These are phyloP conservation scores for Lytechinus variegatus DNA, from an alignment of 35 echinoderm and acorn worm genomes.

Conservation along the genomic window DNA sequence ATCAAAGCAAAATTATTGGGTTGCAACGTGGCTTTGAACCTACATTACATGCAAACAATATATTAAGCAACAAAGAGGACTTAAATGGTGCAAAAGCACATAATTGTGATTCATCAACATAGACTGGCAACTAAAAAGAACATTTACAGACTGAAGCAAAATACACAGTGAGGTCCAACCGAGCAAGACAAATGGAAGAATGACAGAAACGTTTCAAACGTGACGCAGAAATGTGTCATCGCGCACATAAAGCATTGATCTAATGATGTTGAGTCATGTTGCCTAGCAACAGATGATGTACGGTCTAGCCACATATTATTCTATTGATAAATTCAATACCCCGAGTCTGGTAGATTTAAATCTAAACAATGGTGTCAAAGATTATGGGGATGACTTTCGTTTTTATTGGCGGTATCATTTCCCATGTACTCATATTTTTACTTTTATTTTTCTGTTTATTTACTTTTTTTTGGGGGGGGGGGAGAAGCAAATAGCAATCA, in stretches of 20 bases:
- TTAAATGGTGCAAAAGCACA: neutral
- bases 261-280: neutral
- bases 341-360: neutral
- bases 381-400: neutral
- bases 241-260: neutral
- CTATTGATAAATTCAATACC: neutral
- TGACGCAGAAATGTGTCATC: neutral
- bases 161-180: neutral
- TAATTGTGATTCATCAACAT: neutral
- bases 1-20: neutral
- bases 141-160: neutral
- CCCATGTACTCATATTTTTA: no score
- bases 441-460: no score
- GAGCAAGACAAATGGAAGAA: neutral
- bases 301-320: neutral
- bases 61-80: neutral
- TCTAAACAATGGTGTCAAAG: neutral
- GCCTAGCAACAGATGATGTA: neutral
- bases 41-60: neutral
- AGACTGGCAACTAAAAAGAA: neutral
- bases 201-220: neutral
- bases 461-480: no score
- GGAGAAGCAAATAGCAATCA: no score
- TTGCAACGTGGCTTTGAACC: neutral
- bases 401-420: no score